Conservation (phyloP, 2,113 vertebrate species). For the Cricetomys ansorgei region DNA sequence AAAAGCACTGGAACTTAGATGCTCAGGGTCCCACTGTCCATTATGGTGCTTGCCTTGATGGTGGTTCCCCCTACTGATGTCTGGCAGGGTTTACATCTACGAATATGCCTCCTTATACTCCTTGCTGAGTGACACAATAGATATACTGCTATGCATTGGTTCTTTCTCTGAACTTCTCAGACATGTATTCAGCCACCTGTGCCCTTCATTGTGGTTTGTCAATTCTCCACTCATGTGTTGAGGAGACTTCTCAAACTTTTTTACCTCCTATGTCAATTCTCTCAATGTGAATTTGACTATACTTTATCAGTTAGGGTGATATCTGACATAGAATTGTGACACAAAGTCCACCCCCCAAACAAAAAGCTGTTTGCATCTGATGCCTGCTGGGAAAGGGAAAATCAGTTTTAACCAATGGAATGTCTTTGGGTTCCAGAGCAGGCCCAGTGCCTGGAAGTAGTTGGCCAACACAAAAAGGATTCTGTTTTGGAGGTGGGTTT, state of each 20-base stretch:
- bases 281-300: not conserved
- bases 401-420: not conserved
- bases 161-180: not conserved
- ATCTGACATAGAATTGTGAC: not conserved
- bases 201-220: not conserved
- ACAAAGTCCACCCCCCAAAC: not conserved
- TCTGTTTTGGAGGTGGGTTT: not conserved
- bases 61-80: too few relatives aligned
- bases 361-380: not conserved
- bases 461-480: not conserved
- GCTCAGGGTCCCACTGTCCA: too few relatives aligned
- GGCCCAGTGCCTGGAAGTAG: not conserved
- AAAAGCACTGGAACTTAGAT: too few relatives aligned
- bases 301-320: conserved; percentile 2
- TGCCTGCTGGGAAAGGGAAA: not conserved
- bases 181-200: not conserved
- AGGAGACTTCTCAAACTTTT: not conserved
- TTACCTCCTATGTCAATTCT: not conserved
- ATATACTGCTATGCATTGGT: too few relatives aligned
- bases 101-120: too few relatives aligned
- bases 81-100: too few relatives aligned
- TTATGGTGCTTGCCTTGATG: too few relatives aligned
- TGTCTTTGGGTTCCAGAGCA: not conserved
- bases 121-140: too few relatives aligned
- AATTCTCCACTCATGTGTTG: not conserved